A percentile compares a stretch with the other conserved stretches of the same genome.
Conservation (phyloP, 2,113 vertebrate genomes). For the Aramus guarauna region DNA sequence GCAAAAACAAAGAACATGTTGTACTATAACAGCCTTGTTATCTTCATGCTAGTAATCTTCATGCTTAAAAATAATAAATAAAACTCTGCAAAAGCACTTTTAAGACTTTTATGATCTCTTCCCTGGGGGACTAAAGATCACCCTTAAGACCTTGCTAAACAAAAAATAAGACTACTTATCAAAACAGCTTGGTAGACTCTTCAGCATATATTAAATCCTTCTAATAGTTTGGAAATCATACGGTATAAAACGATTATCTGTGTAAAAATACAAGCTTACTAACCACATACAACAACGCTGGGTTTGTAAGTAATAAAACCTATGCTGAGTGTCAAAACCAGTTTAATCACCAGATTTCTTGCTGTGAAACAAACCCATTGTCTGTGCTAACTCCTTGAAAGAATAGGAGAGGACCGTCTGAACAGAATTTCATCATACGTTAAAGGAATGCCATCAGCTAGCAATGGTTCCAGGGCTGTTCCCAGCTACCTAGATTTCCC, state of each 20-base stretch:
- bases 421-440: background rate
- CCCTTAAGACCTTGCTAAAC: constrained; percentile 60
- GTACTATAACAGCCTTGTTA: constrained; percentile 67
- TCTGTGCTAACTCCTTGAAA: background rate
- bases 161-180: constrained; percentile 57
- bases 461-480: background rate
- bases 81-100: constrained; percentile 57
- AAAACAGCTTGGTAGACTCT: constrained; percentile 43
- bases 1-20: constrained; percentile 74
- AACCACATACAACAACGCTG: background rate
- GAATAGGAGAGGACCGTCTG: background rate
- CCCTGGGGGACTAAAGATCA: constrained; percentile 57
- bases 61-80: constrained; percentile 60
- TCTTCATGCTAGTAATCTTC: constrained; percentile 61
- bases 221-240: constrained; percentile 40
- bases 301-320: background rate
- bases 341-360: background rate
- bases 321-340: background rate
- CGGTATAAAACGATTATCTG: constrained; percentile 32
- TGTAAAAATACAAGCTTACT: constrained; percentile 38
- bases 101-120: constrained; percentile 58
- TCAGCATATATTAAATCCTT: constrained; percentile 38
- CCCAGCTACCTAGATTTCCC: background rate
- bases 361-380: background rate
- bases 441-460: background rate